Evolutionary conservation across 1,140 invertebrate genomes (phyloP), one percentile per base, ranked within the genome.

Genomic region (Leptinotarsa texana): DNA sequence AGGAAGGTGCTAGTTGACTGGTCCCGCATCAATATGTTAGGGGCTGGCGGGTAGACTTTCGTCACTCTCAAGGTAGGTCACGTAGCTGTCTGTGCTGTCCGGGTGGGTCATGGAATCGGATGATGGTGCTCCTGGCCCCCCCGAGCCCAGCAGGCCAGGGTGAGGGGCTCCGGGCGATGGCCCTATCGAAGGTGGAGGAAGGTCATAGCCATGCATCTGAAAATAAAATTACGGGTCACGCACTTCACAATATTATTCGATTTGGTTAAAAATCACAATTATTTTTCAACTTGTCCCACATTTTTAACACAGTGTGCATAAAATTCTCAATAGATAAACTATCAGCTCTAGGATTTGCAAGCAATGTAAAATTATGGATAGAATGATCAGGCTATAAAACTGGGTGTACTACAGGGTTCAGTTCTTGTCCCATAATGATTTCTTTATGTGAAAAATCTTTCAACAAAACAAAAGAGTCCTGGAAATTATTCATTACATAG

Each of bases 131-230:
- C 61, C 71, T 81, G 84, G 51, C 87, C 87, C 67, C 73, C 81
- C 78, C 71, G 79, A 75, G 75, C 63, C 77, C 75, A 51, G 77
- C 75, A 73, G 81, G 84, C 72, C 83, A 70, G 82, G 85, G 63
- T 84, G 87, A 80, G 86, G 82, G 13, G 86, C 88, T 27, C 84
- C 83, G 71, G 85, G 77, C 80, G 79, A 83, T 75, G 80, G 85
- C 63, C 81, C 86, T 82, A 83, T 86, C 4, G 85, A 85, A 3
- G 87, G 88, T 18, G 88, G 88, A 63, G 91, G 91, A 72, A 95
- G 86, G 84, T 95, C 94, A 82, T 95, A 95, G 27, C 94, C 94
- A 80, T 96, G 94, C 94, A 96, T 95, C 94, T 96, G 87, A 17
- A 84, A 87, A n/a, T n/a, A 18, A 18, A 57, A 57, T 57, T 18